Evolutionary conservation across 1,140 invertebrate genomes (phyloP).

Genomic region (Euura saliciscinereae): DNA sequence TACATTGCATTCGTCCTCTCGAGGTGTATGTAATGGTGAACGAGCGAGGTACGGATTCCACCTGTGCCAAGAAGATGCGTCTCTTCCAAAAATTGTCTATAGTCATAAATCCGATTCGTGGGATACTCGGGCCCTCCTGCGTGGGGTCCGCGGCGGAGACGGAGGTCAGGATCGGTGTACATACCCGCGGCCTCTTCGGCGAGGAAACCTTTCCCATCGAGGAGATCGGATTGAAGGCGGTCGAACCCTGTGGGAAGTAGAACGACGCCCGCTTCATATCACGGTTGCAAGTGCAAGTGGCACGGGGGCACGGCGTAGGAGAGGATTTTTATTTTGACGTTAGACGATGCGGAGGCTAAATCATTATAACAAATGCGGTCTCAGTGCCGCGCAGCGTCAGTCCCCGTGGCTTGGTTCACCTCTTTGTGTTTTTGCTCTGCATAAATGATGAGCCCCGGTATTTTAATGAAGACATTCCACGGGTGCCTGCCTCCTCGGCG

Average conservation of each 20-base stretch:
- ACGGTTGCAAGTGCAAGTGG: too few species aligned
- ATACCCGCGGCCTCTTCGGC: too few species aligned
- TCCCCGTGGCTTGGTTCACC: slow-evolving; percentile 21
- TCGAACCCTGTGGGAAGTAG: too few species aligned
- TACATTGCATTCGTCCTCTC: slow-evolving; percentile 9
- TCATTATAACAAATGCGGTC: slow-evolving; percentile 5
- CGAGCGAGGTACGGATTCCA: slow-evolving; percentile 7
- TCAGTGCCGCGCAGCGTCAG: slow-evolving; percentile 6
- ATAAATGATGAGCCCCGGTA: slow-evolving; percentile 51
- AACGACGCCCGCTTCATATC: too few species aligned
- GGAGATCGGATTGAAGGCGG: too few species aligned
- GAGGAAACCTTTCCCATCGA: too few species aligned
- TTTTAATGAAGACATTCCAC: slow-evolving; percentile 54
- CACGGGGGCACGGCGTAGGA: not conserved
- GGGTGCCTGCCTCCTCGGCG: slow-evolving; percentile 40
- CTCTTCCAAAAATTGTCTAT: not conserved
- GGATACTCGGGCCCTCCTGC: slow-evolving; percentile 44
- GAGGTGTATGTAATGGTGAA: slow-evolving; percentile 23
- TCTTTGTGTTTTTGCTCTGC: slow-evolving; percentile 50
- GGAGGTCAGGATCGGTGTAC: slow-evolving; percentile 36
- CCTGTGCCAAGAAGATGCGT: slow-evolving; percentile 8
- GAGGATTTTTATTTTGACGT: not conserved
- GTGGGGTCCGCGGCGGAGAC: slow-evolving; percentile 50
- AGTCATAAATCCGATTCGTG: slow-evolving; percentile 49
- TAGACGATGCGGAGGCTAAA: not conserved